Conservation (phyloP, 2,888 invertebrate genomes). For the Operophtera brumata region DNA sequence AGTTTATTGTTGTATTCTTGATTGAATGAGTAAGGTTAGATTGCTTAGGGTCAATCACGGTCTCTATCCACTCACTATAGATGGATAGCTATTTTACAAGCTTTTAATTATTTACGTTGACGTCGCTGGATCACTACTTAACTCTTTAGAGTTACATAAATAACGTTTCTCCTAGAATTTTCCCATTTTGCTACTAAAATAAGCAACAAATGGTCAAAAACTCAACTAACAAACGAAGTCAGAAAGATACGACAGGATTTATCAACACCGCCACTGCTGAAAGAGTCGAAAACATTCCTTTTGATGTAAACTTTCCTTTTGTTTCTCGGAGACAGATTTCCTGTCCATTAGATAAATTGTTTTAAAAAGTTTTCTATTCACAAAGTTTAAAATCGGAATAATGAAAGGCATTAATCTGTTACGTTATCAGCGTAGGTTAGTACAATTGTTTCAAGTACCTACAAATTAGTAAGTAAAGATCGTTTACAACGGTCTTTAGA, state of each 20-base stretch:
- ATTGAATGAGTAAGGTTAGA: no score
- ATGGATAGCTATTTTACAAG: no score
- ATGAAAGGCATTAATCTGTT: slow-evolving; percentile 48
- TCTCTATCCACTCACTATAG: no score
- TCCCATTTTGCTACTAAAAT: not conserved
- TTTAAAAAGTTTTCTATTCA: slow-evolving; percentile 56
- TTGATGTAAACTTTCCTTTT: slow-evolving; percentile 57
- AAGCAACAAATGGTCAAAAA: not conserved
- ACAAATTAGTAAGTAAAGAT: no score
- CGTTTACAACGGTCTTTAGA: no score
- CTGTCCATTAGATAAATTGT: slow-evolving; percentile 62
- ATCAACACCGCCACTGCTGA: slow-evolving; percentile 15
- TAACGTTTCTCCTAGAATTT: no score
- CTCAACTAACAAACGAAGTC: not conserved
- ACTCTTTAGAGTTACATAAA: no score
- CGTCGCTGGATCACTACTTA: no score
- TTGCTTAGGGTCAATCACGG: no score
- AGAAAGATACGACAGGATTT: slow-evolving; percentile 1
- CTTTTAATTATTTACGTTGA: no score
- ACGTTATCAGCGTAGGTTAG: slow-evolving; percentile 1
- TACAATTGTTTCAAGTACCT: not conserved
- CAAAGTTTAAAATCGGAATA: slow-evolving; percentile 44
- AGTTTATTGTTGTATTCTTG: no score
- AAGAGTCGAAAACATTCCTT: slow-evolving; percentile 41
- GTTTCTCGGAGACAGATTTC: slow-evolving; percentile 57